These are phyloP conservation scores for Drosophila grimshawi DNA, from an alignment of 1,140 invertebrate genomes.

Conservation along the genomic window DNA sequence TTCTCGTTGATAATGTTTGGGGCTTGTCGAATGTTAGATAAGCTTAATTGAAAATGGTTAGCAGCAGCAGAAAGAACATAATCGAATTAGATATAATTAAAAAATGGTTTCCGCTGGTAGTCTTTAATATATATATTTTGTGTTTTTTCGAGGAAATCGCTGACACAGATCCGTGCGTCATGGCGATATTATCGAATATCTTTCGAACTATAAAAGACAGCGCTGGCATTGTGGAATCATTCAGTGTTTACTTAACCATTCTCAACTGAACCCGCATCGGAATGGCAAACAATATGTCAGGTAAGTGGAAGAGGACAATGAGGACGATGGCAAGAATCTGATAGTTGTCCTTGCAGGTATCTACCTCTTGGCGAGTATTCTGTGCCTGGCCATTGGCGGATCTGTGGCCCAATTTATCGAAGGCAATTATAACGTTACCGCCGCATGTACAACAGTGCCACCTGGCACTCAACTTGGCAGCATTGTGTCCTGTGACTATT, in stretches of 20 bases:
- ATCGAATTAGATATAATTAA: neutral
- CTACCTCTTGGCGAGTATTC: slow-evolving; percentile 43
- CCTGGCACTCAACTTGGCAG: slow-evolving; percentile 51
- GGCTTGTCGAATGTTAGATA: slow-evolving; percentile 13
- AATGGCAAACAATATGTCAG: slow-evolving; percentile 40
- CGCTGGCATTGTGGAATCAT: neutral
- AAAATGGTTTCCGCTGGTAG: slow-evolving; percentile 34
- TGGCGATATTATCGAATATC: too few species aligned
- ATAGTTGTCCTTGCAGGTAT: slow-evolving; percentile 31
- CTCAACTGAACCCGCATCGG: neutral
- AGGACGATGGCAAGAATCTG: neutral
- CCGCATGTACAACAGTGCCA: slow-evolving; percentile 39
- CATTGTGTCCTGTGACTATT: slow-evolving; percentile 49
- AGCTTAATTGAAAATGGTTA: slow-evolving; percentile 63
- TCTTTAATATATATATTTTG: too few species aligned
- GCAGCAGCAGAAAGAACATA: slow-evolving; percentile 6
- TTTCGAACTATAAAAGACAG: slow-evolving; percentile 17
- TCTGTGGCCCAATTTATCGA: slow-evolving; percentile 45
- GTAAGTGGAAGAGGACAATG: slow-evolving; percentile 26
- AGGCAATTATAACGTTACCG: slow-evolving; percentile 67
- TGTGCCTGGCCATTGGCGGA: slow-evolving; percentile 46
- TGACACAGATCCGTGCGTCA: too few species aligned
- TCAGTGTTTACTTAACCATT: slow-evolving; percentile 20
- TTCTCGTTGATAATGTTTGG: too few species aligned
- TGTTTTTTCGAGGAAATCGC: too few species aligned